Conservation (phyloP, 1,140 invertebrate species). For the Holotrichia oblita region DNA sequence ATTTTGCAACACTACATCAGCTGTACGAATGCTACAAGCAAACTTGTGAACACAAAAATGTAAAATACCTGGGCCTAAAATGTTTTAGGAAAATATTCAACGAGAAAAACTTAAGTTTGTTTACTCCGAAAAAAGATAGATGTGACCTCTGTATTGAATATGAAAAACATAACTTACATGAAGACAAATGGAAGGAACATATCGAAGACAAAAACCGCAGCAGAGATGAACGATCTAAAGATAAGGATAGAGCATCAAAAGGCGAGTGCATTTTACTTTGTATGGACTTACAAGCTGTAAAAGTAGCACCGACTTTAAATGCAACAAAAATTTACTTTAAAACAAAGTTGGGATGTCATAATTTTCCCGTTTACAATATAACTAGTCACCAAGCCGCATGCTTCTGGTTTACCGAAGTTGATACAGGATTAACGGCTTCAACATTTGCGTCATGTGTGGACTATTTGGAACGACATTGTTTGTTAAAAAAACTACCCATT, state of each 20-base stretch:
- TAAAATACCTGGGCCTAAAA: neutral
- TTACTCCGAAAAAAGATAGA: slow-evolving; percentile 58
- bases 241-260: no score
- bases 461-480: neutral
- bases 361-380: slow-evolving; percentile 62
- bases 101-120: slow-evolving; percentile 54
- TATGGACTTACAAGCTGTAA: slow-evolving; percentile 60
- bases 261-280: slow-evolving; percentile 50
- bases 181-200: slow-evolving; percentile 48
- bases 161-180: slow-evolving; percentile 23
- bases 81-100: slow-evolving; percentile 48
- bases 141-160: slow-evolving; percentile 55
- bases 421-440: slow-evolving; percentile 59
- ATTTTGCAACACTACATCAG: slow-evolving; percentile 38
- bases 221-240: slow-evolving; percentile 49
- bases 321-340: slow-evolving; percentile 62
- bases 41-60: neutral
- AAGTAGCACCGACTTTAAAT: slow-evolving; percentile 57
- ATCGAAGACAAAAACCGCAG: slow-evolving; percentile 45
- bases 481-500: slow-evolving; percentile 37
- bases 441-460: slow-evolving; percentile 55
- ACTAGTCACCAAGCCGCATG: slow-evolving; percentile 49
- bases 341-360: slow-evolving; percentile 61
- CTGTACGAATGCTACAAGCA: neutral
- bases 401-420: slow-evolving; percentile 44